These are phyloP conservation scores for Eudasyphora cyanicolor DNA, from an alignment of 2,888 invertebrate species.

Conservation along the genomic window DNA sequence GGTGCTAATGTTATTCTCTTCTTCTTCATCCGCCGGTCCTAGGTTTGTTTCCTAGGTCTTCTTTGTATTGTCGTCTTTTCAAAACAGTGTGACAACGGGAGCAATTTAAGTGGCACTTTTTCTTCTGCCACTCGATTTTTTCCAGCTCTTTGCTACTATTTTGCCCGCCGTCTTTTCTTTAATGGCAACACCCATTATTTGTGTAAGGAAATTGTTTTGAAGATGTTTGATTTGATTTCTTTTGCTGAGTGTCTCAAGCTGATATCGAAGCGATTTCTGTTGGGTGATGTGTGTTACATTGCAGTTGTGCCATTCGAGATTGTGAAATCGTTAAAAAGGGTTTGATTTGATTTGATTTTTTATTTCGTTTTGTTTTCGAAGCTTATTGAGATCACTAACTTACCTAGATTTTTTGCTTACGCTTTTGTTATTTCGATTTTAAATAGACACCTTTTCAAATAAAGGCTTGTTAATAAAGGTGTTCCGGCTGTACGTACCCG, in stretches of 20 bases:
- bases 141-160: neutral
- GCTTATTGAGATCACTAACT: slow-evolving; percentile 57
- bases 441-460: slow-evolving; percentile 54
- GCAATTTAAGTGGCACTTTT: slow-evolving; percentile 66
- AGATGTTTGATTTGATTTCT: slow-evolving; percentile 47
- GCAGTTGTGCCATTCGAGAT: slow-evolving; percentile 20
- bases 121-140: slow-evolving; percentile 8
- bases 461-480: slow-evolving; percentile 64
- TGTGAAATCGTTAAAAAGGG: slow-evolving; percentile 47
- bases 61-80: slow-evolving; percentile 42
- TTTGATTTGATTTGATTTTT: slow-evolving; percentile 35
- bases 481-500: slow-evolving; percentile 30
- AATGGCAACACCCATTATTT: slow-evolving; percentile 65
- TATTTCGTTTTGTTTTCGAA: slow-evolving; percentile 19
- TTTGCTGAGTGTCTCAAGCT: neutral
- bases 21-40: neutral
- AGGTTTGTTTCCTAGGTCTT: neutral
- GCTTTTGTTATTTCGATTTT: neutral
- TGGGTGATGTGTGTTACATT: neutral
- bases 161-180: slow-evolving; percentile 23
- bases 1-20: neutral
- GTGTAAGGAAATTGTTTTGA: slow-evolving; percentile 46
- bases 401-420: slow-evolving; percentile 58
- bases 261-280: neutral
- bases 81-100: slow-evolving; percentile 64